Percentiles rank a stretch among this genome's conserved stretches.
Conservation (phyloP, 2,113 vertebrate genomes). For the Melozone crissalis region DNA sequence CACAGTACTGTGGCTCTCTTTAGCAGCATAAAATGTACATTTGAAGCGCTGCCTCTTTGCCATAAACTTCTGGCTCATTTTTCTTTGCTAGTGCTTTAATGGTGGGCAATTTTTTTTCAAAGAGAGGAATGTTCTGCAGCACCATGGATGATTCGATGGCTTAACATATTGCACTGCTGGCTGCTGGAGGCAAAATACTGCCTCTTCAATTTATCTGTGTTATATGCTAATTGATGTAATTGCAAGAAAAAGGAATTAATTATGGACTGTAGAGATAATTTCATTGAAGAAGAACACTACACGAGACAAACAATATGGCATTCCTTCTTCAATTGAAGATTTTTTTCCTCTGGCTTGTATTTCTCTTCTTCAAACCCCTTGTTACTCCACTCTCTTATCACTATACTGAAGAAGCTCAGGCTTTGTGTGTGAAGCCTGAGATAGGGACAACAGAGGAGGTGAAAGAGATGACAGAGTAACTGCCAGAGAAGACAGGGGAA, state of each 20-base stretch:
- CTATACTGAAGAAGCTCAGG: not conserved
- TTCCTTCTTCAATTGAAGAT: not conserved
- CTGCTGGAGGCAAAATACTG: slow-evolving; percentile 32
- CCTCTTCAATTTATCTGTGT: slow-evolving; percentile 10
- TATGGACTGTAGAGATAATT: slow-evolving; percentile 1
- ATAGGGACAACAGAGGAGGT: not conserved
- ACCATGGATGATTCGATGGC: not conserved
- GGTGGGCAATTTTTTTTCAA: not conserved
- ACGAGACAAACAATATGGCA: not conserved
- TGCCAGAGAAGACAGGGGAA: not conserved
- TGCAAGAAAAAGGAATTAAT: slow-evolving; percentile 31
- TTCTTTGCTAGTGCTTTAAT: slow-evolving; percentile 9
- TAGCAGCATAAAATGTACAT: slow-evolving; percentile 51
- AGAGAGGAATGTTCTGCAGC: not conserved
- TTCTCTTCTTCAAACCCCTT: not conserved
- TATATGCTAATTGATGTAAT: slow-evolving; percentile 22
- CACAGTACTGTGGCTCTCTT: slow-evolving; percentile 33
- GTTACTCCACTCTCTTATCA: not conserved
- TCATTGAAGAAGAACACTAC: not conserved
- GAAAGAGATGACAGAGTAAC: not conserved
- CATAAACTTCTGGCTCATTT: slow-evolving; percentile 30
- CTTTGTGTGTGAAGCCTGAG: not conserved
- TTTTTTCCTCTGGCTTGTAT: not conserved
- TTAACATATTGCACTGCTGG: not conserved
- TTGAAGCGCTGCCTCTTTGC: slow-evolving; percentile 36